Percentiles rank a stretch among this genome's conserved stretches.
Conservation (phyloP, 2,888 invertebrate genomes). For the Stenotaenia linearis region DNA sequence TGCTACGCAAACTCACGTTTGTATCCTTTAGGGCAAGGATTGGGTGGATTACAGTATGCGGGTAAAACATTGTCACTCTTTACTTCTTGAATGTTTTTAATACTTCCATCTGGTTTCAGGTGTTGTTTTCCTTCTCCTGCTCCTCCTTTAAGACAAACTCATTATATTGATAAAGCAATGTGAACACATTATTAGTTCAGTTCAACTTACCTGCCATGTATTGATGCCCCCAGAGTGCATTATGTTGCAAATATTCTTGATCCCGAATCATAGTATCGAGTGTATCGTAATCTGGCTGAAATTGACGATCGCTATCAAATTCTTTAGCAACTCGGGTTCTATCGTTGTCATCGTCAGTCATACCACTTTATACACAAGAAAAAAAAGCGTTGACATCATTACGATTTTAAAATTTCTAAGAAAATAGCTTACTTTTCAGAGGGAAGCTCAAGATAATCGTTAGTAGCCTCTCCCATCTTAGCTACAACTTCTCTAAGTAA, state of each 20-base stretch:
- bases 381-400: background rate
- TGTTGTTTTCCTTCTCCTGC: conserved; percentile 70
- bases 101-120: conserved; percentile 49
- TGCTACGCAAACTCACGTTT: conserved; percentile 55
- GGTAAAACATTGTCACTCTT: conserved; percentile 89
- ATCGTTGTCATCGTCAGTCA: conserved; percentile 35
- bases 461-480: conserved; percentile 63
- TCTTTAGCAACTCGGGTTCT: conserved; percentile 31
- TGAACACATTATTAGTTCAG: conserved; percentile 1
- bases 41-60: conserved; percentile 98
- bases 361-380: background rate
- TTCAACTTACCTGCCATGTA: conserved; percentile 46
- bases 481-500: conserved; percentile 70
- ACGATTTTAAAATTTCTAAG: background rate
- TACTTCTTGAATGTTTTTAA: conserved; percentile 63
- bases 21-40: conserved; percentile 95
- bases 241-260: conserved; percentile 81
- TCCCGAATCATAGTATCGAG: conserved; percentile 57
- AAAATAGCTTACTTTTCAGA: conserved; percentile 34
- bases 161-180: background rate
- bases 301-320: background rate
- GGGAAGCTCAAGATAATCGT: conserved; percentile 59
- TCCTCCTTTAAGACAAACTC: conserved; percentile 51
- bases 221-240: conserved; percentile 64
- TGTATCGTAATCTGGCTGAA: conserved; percentile 32